These are phyloP conservation scores for Cyanoderma ruficeps DNA, from an alignment of 2,113 vertebrate species.

Conservation along the genomic window DNA sequence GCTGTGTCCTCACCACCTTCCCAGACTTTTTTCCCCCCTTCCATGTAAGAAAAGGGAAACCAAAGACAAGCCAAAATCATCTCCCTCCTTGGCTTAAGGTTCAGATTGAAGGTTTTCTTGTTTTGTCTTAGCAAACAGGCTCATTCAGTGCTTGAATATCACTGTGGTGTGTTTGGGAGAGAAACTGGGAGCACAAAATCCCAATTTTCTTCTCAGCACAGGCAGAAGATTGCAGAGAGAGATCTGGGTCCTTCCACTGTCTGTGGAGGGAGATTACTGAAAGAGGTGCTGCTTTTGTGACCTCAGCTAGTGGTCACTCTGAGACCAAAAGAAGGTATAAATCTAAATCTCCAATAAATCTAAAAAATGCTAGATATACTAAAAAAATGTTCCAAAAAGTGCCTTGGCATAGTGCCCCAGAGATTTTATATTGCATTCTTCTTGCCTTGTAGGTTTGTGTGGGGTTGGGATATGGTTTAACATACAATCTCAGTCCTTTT, in stretches of 20 bases:
- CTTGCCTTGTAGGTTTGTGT: not conserved
- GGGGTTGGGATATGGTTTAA: not conserved
- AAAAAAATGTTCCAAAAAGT: not conserved
- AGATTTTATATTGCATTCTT: not conserved
- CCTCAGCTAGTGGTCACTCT: not conserved
- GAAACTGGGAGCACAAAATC: not conserved
- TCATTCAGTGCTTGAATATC: not conserved
- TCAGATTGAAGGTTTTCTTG: not conserved
- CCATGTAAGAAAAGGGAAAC: not conserved
- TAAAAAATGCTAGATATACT: not conserved
- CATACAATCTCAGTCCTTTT: not conserved
- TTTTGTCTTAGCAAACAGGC: not conserved
- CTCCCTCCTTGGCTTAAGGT: not conserved
- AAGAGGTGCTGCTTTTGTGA: not conserved
- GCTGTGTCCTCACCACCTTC: not conserved
- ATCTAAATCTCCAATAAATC: not conserved
- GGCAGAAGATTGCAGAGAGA: not conserved
- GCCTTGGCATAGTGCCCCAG: not conserved
- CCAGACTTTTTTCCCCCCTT: rapidly evolving
- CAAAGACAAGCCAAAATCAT: not conserved
- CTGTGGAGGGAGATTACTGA: not conserved
- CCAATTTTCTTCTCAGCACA: not conserved
- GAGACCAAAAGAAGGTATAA: not conserved
- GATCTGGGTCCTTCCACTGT: not conserved
- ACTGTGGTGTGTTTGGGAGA: not conserved